A percentile compares a stretch with the other conserved stretches of the same genome.
phyloP scores from a whole-genome alignment of 2,888 invertebrate species.

The Eristalinus aeneus region DNA sequence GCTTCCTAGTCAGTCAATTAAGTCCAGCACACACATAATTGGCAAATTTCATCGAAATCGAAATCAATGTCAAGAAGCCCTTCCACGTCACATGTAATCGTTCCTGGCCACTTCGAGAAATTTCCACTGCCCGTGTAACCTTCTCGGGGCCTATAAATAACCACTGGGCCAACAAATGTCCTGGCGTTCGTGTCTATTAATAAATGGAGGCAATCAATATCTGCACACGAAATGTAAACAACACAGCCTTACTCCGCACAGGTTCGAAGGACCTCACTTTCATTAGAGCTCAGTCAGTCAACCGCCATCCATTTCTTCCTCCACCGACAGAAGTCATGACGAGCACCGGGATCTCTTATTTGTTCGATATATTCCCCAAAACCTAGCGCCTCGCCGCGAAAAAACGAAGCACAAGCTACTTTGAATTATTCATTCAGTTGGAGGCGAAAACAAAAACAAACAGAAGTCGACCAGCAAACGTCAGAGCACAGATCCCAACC shows the following conservation, averaged over 20 bases:
- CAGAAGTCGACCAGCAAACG: not conserved
- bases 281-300: not conserved
- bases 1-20: too few species aligned
- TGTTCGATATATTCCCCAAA: constrained; percentile 15
- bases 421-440: constrained; percentile 23
- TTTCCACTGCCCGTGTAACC: not conserved
- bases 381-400: not conserved
- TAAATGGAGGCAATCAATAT: constrained; percentile 39
- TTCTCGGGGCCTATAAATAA: not conserved
- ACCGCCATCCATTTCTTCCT: not conserved
- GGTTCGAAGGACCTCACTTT: not conserved
- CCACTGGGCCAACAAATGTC: not conserved
- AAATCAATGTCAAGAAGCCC: not conserved
- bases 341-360: not conserved
- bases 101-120: not conserved
- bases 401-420: not conserved
- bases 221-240: constrained; percentile 21
- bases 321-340: not conserved
- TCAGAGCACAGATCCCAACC: not conserved
- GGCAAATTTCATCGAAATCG: not conserved
- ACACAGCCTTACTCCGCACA: constrained; percentile 4
- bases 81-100: not conserved
- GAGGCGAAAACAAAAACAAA: not conserved
- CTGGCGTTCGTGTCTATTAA: constrained; percentile 24
- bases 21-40: too few species aligned